Base-by-base conservation (phyloP, 2,888 invertebrate species). In the Drepanosiphum platanoidis region DNA sequence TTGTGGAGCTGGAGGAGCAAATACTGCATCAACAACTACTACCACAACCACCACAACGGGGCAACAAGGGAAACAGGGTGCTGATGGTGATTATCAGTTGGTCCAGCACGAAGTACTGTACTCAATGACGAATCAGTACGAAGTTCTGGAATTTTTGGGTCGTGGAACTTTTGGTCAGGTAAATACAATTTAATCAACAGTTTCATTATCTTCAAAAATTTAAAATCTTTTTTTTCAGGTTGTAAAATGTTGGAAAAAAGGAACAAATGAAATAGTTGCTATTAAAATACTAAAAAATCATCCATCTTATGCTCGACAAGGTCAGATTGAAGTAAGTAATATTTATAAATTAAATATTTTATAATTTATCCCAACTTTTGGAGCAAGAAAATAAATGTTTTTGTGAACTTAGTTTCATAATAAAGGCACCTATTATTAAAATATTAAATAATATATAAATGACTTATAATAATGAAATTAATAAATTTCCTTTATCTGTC, bases 191-290 rank as follows among this genome's bases (percentile, higher is more conserved):
- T 64, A 18, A 18, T 32, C 0, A 5, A 22, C 4, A 32, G 27
- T 64, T 27, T 27, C 22, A n/a, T 2, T 34, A 32, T 13, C 15
- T 70, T 3, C 22, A 27, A 58, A 36, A 1, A 46, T 58, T 30
- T 83, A 52, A 42, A 27, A 64, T 86, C 81, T 71, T 86, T 42
- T 70, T 27, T 88, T 88, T 22, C 93, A 97, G 93, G 99, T 99
- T 90, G 99, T 99, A 90, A 99, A 99, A 92, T 99, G 99, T 91
- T 99, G 99, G 99, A 99, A 99, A 92, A 98, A 99, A 90, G 99
- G 99, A 90, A 99, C 99, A 89, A 99, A 98, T 90, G 99, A 99
- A 91, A 99, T 99, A 90, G 99, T 99, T 89, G 99, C 99, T 90
- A 99, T 99, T 91, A 99, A 99, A 92, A 99, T 99, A 90, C 92